phyloP scores from a whole-genome alignment of 37 sponge, comb jelly and placozoan genomes.

The Tethya wilhelma region DNA sequence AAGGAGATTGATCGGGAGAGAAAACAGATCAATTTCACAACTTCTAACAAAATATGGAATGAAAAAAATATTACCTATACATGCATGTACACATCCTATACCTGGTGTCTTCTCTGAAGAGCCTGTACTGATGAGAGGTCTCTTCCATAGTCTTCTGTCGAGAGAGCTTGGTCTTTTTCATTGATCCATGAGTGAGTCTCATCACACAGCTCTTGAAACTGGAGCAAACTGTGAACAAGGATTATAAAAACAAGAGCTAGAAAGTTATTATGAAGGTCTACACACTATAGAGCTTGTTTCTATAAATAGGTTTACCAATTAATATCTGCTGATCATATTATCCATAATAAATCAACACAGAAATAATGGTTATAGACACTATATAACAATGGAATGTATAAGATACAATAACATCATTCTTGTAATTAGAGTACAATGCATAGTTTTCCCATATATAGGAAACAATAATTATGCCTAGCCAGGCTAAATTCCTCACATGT shows the following conservation, averaged over 20 bases:
- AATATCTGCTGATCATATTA: too few relatives aligned
- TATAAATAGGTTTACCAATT: not conserved
- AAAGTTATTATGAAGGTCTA: too few relatives aligned
- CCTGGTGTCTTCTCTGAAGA: conserved; percentile 89
- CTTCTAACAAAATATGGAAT: not conserved
- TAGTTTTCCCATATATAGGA: too few relatives aligned
- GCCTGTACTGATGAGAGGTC: conserved; percentile 86
- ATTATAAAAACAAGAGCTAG: not conserved
- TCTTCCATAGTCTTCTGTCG: conserved; percentile 84
- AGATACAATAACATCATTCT: too few relatives aligned
- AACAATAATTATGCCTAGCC: too few relatives aligned
- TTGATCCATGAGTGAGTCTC: conserved; percentile 91
- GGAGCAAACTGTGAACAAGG: conserved; percentile 47
- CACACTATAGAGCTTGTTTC: not conserved
- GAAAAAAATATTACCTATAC: not conserved
- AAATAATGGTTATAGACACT: too few relatives aligned
- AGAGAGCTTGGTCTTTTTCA: conserved; percentile 89
- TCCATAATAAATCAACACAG: too few relatives aligned
- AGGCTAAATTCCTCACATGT: too few relatives aligned
- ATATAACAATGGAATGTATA: too few relatives aligned
- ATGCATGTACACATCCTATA: conserved; percentile 13
- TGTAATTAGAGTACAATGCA: too few relatives aligned
- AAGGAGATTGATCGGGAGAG: not conserved
- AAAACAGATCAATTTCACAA: conserved; percentile 1
- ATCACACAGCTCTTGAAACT: conserved; percentile 88